Conservation (phyloP, 2,888 invertebrate genomes). For the Deilephila porcellus region DNA sequence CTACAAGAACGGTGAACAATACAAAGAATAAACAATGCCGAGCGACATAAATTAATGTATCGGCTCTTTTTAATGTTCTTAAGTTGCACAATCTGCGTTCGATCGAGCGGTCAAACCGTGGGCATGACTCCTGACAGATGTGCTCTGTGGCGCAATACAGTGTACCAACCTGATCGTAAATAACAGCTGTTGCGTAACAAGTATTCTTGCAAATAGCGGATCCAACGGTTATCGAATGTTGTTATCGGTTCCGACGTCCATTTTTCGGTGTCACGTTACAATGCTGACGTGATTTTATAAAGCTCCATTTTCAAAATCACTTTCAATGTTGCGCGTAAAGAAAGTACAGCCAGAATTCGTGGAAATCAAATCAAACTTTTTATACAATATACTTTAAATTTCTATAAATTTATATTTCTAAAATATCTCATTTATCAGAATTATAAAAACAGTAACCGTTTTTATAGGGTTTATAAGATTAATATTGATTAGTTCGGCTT, state of each 20-base stretch:
- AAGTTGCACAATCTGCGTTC: constrained; percentile 43
- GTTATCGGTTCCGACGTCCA: constrained; percentile 14
- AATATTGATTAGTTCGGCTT: neutral
- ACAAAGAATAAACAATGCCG: constrained; percentile 6
- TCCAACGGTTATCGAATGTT: constrained; percentile 33
- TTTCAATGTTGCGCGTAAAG: constrained; percentile 10
- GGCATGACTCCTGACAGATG: constrained; percentile 47
- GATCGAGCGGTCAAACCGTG: constrained; percentile 46
- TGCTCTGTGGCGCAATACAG: constrained; percentile 55
- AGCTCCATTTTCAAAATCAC: constrained; percentile 21
- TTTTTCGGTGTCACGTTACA: constrained; percentile 16
- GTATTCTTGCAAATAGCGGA: constrained; percentile 48
- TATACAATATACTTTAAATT: neutral
- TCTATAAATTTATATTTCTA: too few species aligned
- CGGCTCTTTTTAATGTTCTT: constrained; percentile 39
- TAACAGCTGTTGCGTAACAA: constrained; percentile 47
- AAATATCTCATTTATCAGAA: neutral
- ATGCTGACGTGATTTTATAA: constrained; percentile 21
- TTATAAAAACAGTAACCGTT: neutral
- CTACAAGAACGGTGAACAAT: constrained; percentile 27
- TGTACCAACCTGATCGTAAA: constrained; percentile 50
- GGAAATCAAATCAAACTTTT: neutral
- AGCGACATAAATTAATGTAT: constrained; percentile 37
- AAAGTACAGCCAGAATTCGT: neutral
- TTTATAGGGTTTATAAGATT: neutral